phyloP scores from a whole-genome alignment of 2,113 vertebrate genomes.

The Aythya baeri region DNA sequence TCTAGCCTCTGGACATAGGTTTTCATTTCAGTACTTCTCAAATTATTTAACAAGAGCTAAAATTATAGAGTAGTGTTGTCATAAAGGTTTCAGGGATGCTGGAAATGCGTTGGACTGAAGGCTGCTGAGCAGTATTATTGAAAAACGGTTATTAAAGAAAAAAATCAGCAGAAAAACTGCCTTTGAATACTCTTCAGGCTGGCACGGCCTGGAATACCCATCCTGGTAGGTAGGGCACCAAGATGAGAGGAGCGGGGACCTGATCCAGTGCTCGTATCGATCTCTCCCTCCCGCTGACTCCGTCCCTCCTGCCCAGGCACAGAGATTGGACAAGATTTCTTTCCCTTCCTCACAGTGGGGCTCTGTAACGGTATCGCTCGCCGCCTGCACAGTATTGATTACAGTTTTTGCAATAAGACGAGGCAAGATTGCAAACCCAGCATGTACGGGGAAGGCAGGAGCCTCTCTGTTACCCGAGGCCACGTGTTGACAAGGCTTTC shows the following conservation, averaged over 20 bases:
- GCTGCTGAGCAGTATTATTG: neutral
- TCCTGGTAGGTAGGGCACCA: neutral
- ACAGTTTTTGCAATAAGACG: neutral
- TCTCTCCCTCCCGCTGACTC: neutral
- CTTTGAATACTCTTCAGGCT: neutral
- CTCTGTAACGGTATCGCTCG: neutral
- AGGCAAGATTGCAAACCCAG: neutral
- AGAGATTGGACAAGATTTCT: neutral
- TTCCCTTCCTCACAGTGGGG: neutral
- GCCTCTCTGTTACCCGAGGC: neutral
- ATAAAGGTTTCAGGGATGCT: neutral
- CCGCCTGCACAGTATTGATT: constrained; percentile 10
- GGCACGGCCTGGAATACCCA: neutral
- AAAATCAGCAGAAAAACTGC: neutral
- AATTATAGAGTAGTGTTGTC: neutral
- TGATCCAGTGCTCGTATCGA: accelerated
- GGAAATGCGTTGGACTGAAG: neutral
- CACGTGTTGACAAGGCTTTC: neutral
- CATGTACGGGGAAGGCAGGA: neutral
- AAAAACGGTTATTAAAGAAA: neutral
- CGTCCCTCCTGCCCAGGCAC: neutral
- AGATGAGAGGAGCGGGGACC: neutral
- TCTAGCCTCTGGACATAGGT: neutral
- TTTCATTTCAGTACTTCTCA: neutral
- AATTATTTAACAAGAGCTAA: constrained; percentile 23